These are phyloP conservation scores for Trogon melanurus DNA, from an alignment of 2,113 vertebrate genomes.

Conservation along the genomic window DNA sequence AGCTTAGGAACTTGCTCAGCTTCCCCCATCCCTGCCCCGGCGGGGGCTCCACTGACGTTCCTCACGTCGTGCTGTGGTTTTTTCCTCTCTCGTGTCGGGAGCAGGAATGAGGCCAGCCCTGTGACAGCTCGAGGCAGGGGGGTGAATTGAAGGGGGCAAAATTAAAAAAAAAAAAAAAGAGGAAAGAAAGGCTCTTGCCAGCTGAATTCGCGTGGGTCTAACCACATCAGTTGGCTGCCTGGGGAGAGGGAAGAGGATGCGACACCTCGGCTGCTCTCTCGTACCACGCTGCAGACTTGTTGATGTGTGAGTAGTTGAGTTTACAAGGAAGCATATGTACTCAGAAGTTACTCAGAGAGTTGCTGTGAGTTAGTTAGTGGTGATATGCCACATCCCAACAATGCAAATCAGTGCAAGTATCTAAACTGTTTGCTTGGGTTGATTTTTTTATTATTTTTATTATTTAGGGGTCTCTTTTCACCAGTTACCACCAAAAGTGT, in stretches of 20 bases:
- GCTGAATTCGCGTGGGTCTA: background rate
- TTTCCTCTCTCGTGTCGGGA: background rate
- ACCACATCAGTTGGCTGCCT: background rate
- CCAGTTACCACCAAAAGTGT: background rate
- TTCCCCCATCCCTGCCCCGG: rapidly evolving
- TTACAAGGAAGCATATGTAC: background rate
- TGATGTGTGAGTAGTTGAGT: background rate
- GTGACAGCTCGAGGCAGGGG: background rate
- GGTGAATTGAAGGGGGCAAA: background rate
- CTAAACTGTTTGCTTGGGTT: background rate
- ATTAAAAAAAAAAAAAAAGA: background rate
- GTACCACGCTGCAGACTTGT: background rate
- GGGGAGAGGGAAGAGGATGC: background rate
- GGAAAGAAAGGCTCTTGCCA: background rate
- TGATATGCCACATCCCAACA: background rate
- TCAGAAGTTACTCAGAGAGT: background rate
- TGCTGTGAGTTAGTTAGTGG: background rate
- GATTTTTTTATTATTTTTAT: background rate
- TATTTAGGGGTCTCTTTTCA: background rate
- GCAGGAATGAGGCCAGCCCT: background rate
- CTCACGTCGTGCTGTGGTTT: background rate
- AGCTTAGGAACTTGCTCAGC: background rate
- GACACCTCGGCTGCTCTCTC: background rate
- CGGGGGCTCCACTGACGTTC: background rate
- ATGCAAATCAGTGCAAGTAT: background rate